Percentiles rank a stretch among this genome's conserved stretches.
phyloP scores from a whole-genome alignment of 2,888 invertebrate species.

The Chloroclysta siterata region DNA sequence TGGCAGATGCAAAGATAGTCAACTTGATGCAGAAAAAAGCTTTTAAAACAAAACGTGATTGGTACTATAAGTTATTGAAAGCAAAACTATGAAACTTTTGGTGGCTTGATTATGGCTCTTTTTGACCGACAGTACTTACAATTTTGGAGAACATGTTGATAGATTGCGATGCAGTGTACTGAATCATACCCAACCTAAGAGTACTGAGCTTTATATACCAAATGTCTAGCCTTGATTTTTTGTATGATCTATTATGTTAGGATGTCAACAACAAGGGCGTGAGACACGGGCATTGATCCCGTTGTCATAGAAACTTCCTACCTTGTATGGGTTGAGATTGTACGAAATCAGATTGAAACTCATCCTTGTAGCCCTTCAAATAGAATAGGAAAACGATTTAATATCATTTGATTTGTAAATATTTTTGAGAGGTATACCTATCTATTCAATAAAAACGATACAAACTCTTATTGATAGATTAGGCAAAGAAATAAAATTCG shows the following conservation, averaged over 20 bases:
- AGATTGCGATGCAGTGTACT: conserved; percentile 56
- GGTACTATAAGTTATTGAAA: neutral
- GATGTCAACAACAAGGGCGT: conserved; percentile 52
- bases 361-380: neutral
- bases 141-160: conserved; percentile 70
- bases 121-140: conserved; percentile 52
- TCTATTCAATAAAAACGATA: no score
- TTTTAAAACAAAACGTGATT: neutral
- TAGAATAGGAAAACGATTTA: neutral
- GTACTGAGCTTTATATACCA: conserved; percentile 60
- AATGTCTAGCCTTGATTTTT: conserved; percentile 68
- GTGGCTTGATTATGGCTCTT: neutral
- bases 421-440: no score
- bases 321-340: conserved; percentile 49
- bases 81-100: neutral
- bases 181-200: conserved; percentile 54
- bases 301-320: conserved; percentile 50
- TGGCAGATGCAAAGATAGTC: no score
- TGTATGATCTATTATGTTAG: conserved; percentile 53
- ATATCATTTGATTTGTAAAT: no score
- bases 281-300: conserved; percentile 56
- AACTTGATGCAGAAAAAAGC: neutral
- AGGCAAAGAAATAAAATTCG: no score
- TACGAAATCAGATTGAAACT: conserved; percentile 23
- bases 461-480: no score